phyloP scores from a whole-genome alignment of 1,140 invertebrate genomes.

The Phenacoccus solenopsis region DNA sequence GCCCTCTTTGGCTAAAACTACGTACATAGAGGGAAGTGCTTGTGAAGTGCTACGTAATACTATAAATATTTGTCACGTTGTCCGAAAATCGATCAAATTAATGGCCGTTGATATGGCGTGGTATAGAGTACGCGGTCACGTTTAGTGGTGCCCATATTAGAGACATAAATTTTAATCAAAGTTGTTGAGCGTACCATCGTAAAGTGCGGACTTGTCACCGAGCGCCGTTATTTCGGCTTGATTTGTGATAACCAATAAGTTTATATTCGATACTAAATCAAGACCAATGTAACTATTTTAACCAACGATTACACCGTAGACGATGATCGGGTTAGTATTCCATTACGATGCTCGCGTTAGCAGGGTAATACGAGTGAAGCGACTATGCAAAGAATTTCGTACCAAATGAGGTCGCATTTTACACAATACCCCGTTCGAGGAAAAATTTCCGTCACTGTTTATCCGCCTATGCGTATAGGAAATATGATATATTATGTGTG shows the following conservation, averaged over 20 bases:
- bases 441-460: not conserved
- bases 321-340: too few relatives aligned
- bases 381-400: too few relatives aligned
- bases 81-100: not conserved
- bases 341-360: too few relatives aligned
- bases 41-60: not conserved
- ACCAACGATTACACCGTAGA: not conserved
- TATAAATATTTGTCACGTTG: not conserved
- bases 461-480: not conserved
- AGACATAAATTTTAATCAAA: not conserved
- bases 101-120: not conserved
- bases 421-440: not conserved
- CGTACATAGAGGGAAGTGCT: too few relatives aligned
- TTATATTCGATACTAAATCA: slow-evolving; percentile 3
- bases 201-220: not conserved
- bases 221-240: not conserved
- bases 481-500: not conserved
- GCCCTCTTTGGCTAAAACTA: too few relatives aligned
- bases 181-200: slow-evolving; percentile 1
- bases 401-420: too few relatives aligned
- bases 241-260: slow-evolving; percentile 3
- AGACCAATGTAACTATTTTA: not conserved
- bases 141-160: not conserved
- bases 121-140: not conserved
- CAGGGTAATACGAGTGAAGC: too few relatives aligned